Base-by-base conservation (phyloP, 1,140 invertebrate genomes). In the Batillaria attramentaria region DNA sequence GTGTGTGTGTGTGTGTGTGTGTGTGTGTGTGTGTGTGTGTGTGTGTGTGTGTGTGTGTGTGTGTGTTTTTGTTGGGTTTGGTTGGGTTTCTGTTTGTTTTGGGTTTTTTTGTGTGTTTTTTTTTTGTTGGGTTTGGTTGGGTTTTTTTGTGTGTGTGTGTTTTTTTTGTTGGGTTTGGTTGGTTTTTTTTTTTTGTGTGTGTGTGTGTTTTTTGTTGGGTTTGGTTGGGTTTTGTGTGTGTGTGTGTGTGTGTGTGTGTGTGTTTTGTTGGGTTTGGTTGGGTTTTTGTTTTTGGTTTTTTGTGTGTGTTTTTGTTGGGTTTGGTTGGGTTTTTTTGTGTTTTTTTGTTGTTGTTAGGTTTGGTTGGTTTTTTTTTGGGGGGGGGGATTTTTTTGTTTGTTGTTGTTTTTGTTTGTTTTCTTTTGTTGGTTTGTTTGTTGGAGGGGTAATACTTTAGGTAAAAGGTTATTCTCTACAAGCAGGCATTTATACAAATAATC, bases 1-100 rank as follows among this genome's bases (percentile, higher is more conserved):
- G 66, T 41, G 66, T 68, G 66, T 41, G 66, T 41, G 66, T 41
- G 66, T 68, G 66, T 41, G 66, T 68, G 66, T 41, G 37, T 41
- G 66, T 37, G 66, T 41, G 35, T 37, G 66, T 41, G 37, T 41
- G 66, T 68, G 66, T 41, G 66, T 68, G 66, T 13, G 66, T 68
- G 66, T 41, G 66, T 68, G 66, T n/a, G 66, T 41, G 66, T 37
- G 35, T 68, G 66, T 41, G 35, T 68, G 66, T 41, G 8, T 68
- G 66, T 37, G 35, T 68, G 66, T 37, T 10, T 68, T 35, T 37
- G 35, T 68, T 68, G 35, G 39, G 66, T 68, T 2, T 68, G 66
- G 39, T 2, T 41, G 66, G 39, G 3, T 16, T 35, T 41, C 1
- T 68, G 66, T 68, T 2, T 68, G 35, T 41, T 60, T 24, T 60